Conservation (phyloP, 2,888 invertebrate species). For the Microctonus brassicae region DNA sequence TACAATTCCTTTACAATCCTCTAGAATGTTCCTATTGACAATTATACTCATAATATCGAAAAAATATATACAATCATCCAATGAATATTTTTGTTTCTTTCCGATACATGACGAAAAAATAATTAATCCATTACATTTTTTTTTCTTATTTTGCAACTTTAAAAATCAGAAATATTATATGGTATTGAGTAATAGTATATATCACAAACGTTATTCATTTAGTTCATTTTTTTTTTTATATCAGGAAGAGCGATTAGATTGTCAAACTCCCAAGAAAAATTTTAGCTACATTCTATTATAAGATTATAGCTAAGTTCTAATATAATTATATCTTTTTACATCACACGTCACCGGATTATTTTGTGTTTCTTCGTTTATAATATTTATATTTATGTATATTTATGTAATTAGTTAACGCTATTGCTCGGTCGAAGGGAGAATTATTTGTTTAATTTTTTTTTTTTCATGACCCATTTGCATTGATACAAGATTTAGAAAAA, state of each 20-base stretch:
- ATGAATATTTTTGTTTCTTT: not conserved
- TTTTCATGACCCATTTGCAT: no score
- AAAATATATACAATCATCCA: not conserved
- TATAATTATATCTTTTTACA: slow-evolving; percentile 46
- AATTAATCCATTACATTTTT: slow-evolving; percentile 33
- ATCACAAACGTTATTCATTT: slow-evolving; percentile 47
- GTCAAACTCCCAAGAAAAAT: slow-evolving; percentile 35
- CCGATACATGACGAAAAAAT: slow-evolving; percentile 10
- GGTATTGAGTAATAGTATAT: slow-evolving; percentile 44
- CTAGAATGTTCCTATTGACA: not conserved
- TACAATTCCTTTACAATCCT: not conserved
- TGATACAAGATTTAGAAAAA: slow-evolving; percentile 21
- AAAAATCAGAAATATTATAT: slow-evolving; percentile 43
- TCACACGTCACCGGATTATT: slow-evolving; percentile 40
- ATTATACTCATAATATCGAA: not conserved
- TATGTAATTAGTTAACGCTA: slow-evolving; percentile 42
- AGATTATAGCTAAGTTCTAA: slow-evolving; percentile 46
- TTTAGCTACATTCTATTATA: slow-evolving; percentile 41
- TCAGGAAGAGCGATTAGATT: slow-evolving; percentile 29
- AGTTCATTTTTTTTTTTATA: not conserved
- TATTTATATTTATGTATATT: slow-evolving; percentile 40
- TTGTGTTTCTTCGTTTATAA: slow-evolving; percentile 14
- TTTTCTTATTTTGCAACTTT: slow-evolving; percentile 37
- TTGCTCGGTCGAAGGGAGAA: slow-evolving; percentile 48
- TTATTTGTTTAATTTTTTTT: slow-evolving; percentile 28